These are phyloP conservation scores for Drosophila mojavensis DNA, from an alignment of 1,140 invertebrate species.

Conservation along the genomic window DNA sequence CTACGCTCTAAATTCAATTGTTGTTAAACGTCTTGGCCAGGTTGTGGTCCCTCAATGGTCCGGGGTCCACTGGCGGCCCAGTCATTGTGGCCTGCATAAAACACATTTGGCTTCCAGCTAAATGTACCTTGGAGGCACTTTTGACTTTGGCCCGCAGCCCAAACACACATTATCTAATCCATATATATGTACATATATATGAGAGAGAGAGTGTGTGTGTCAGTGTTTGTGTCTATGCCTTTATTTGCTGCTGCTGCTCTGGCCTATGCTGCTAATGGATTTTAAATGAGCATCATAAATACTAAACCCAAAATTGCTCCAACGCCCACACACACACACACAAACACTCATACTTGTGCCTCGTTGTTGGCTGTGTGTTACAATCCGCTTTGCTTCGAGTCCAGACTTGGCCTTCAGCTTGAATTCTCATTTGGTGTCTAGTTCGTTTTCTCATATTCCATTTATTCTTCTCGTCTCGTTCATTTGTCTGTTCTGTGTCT, in stretches of 20 bases:
- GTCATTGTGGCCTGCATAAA: constrained; percentile 36
- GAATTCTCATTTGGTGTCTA: constrained; percentile 13
- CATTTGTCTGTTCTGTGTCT: constrained; percentile 28
- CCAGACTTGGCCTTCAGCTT: constrained; percentile 24
- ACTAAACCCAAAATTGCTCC: constrained; percentile 63
- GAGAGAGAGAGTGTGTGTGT: background rate
- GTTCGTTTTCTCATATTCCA: constrained; percentile 52
- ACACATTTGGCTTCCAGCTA: constrained; percentile 36
- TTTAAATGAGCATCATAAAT: constrained; percentile 84
- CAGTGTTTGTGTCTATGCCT: constrained; percentile 17
- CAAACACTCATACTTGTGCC: background rate
- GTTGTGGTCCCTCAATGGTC: constrained; percentile 16
- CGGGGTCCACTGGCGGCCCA: constrained; percentile 4
- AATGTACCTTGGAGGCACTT: constrained; percentile 74
- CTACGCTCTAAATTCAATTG: constrained; percentile 70
- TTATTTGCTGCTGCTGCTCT: constrained; percentile 39
- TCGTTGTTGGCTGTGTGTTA: background rate
- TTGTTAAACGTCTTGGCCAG: constrained; percentile 62
- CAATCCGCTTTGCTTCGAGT: constrained; percentile 11
- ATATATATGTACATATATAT: background rate
- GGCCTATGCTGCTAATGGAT: constrained; percentile 79
- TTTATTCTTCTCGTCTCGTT: constrained; percentile 57
- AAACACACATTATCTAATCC: constrained; percentile 30
- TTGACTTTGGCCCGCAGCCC: constrained; percentile 58
- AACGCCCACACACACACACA: constrained; percentile 7